Evolutionary conservation across 2,888 invertebrate genomes (phyloP), one percentile per base, ranked within the genome.

Genomic region (Trichopria drosophilae): DNA sequence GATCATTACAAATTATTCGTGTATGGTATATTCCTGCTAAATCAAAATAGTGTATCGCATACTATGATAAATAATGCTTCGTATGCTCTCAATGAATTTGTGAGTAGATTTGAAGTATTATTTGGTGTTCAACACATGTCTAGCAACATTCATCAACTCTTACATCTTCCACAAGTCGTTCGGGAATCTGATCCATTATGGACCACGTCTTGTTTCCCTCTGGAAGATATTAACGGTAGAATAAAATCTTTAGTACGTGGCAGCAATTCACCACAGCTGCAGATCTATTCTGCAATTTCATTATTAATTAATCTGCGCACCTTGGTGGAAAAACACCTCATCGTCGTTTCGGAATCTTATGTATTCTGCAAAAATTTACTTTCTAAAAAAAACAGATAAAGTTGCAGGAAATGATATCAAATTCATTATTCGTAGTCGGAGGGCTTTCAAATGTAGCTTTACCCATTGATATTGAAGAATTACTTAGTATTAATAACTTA

Each of bases 251-350:
- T 47, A 9, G 41, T 55, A 16, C 54, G 52, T 26, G 44, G 57
- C 9, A 57, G 57, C 43, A 57, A 54, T 3, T 29, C 49, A 37
- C 46, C 57, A 1, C 37, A 51, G 23, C 36, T 57, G 13, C 54
- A 52, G 46, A 57, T 57, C 22, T 57, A 20, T 23, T 51, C 41
- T n/a, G 13, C 43, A 4, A 18, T 44, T 12, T 39, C 37, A n/a
- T 22, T 42, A 26, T 26, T 44, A 28, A 9, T 43, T 13, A 15
- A 22, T 42, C 12, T 22, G 15, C 12, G n/a, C 19, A 34, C 35
- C 26, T 39, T 36, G 24, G 26, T 37, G 19, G 26, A 15, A 32
- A 50, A 28, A 44, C 15, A 20, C 26, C 44, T 23, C 22, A 32
- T 32, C 31, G 12, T 23, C 32, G 28, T 44, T 32, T n/a, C 41